Base-by-base conservation (phyloP, 2,888 invertebrate species). In the Zaprionus lineosus region DNA sequence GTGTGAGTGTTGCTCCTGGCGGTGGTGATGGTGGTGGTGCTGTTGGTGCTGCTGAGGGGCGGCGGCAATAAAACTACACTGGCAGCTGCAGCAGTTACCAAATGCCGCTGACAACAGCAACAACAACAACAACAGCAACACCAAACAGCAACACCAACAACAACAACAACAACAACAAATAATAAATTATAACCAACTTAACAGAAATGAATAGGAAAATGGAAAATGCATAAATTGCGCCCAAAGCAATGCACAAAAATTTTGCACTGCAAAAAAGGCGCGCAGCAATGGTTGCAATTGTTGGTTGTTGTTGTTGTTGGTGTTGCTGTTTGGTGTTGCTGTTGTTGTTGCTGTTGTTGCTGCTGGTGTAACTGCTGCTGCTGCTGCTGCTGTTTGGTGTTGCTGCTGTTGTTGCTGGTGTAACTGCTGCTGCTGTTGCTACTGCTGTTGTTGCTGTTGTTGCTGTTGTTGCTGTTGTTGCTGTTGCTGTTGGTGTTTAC, bases 211-310 rank as follows among this genome's bases (percentile, higher is more conserved):
- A 46, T 34, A 40, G 12, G 29, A 59, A 36, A 43, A 33, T 24
- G 12, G 29, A 59, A 36, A 43, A 33, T 24, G 26, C 19, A 15
- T 39, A 53, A 52, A 31, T 31, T n/a, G 7, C 14, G 16, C 36
- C 21, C 14, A 26, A 53, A 63, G 21, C 21, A 16, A 57, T 52
- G 47, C 34, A 12, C 11, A 39, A 18, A n/a, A 19, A 26, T 24
- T 24, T 26, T 16, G 8, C 11, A 7, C n/a, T 7, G 21, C 18
- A 46, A 57, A 68, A 70, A 71, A 46, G 71, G 71, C 71, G 71
- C 75, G 74, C 64, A 72, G 48, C 46, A 40, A 39, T 40, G 58
- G 19, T n/a, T n/a, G n/a, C 61, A 40, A 21, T 12, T 65, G 24
- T 26, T 24, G 60, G 44, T 34, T 55, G 48, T 12, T 51, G 21